A percentile compares a stretch with the other conserved stretches of the same genome.
These are phyloP conservation scores for Ctenomys sociabilis DNA, from an alignment of 2,113 vertebrate genomes.

Conservation along the genomic window DNA sequence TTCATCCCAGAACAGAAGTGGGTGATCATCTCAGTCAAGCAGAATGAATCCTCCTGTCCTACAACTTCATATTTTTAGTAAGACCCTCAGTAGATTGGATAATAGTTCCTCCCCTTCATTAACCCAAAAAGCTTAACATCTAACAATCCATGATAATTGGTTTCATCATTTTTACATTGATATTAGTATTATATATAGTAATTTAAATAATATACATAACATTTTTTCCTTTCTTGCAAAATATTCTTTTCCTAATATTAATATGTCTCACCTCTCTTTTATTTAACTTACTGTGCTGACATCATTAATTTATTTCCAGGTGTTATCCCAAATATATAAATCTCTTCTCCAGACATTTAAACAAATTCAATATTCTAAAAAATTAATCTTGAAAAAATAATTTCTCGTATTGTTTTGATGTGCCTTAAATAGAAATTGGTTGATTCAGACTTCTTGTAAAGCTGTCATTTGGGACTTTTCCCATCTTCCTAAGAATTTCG, in stretches of 20 bases:
- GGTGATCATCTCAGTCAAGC: too few relatives aligned
- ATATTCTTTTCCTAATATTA: conserved; percentile 6
- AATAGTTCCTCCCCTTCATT: background rate
- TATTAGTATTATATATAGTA: background rate
- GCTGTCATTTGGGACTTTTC: background rate
- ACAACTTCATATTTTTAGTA: too few relatives aligned
- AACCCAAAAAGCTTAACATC: background rate
- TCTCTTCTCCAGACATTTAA: conserved; percentile 13
- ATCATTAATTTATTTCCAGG: conserved; percentile 56
- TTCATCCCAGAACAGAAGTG: too few relatives aligned
- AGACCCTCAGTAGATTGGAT: too few relatives aligned
- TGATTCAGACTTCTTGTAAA: background rate
- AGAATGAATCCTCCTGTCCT: too few relatives aligned
- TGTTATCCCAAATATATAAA: conserved; percentile 12
- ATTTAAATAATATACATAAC: background rate
- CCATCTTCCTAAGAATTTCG: background rate
- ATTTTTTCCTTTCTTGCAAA: conserved; percentile 38
- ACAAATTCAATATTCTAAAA: conserved; percentile 1
- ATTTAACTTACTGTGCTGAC: background rate
- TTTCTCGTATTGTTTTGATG: background rate
- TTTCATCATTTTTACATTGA: background rate
- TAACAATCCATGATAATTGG: background rate
- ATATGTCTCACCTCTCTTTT: background rate
- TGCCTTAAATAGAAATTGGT: conserved; percentile 1
- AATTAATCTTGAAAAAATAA: background rate